phyloP scores from a whole-genome alignment of 37 sponge, comb jelly and placozoan species.

The Axinella damicornis region DNA sequence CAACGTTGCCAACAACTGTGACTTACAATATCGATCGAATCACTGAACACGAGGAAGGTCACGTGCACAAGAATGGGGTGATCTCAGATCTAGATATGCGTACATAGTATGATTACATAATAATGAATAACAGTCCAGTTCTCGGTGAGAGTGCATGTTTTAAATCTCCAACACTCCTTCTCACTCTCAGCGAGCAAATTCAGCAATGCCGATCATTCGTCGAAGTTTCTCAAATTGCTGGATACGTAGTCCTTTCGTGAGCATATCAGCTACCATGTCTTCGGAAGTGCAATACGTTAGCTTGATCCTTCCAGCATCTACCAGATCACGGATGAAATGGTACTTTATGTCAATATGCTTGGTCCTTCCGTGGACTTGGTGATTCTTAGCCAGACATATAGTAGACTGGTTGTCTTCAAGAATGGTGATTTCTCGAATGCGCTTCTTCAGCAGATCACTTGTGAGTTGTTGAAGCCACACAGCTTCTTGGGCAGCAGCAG shows the following conservation, averaged over 20 bases:
- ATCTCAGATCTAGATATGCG: too few species aligned
- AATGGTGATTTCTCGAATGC: slow-evolving; percentile 4
- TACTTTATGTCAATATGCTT: slow-evolving; percentile 56
- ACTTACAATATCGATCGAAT: too few species aligned
- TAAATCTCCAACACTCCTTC: too few species aligned
- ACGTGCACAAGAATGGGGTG: too few species aligned
- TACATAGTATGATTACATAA: too few species aligned
- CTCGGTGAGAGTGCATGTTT: too few species aligned
- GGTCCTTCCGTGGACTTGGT: slow-evolving; percentile 26
- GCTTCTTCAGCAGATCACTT: background rate
- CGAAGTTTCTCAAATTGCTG: slow-evolving; percentile 36
- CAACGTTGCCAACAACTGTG: too few species aligned
- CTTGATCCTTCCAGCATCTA: slow-evolving; percentile 16
- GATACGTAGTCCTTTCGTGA: too few species aligned
- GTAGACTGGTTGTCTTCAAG: slow-evolving; percentile 39
- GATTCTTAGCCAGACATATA: slow-evolving; percentile 37
- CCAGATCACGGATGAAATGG: slow-evolving; percentile 34
- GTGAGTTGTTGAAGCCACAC: background rate
- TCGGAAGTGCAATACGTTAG: slow-evolving; percentile 33
- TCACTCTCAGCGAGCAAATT: too few species aligned
- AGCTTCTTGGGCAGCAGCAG: slow-evolving; percentile 12
- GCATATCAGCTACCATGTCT: slow-evolving; percentile 44
- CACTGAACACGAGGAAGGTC: too few species aligned
- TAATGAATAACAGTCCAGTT: too few species aligned
- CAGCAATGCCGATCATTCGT: slow-evolving; percentile 38